Evolutionary conservation across 2,797 vertebrate genomes (phyloP), one percentile per base, ranked within the genome.

Genomic region (Steatocranus sp.): DNA sequence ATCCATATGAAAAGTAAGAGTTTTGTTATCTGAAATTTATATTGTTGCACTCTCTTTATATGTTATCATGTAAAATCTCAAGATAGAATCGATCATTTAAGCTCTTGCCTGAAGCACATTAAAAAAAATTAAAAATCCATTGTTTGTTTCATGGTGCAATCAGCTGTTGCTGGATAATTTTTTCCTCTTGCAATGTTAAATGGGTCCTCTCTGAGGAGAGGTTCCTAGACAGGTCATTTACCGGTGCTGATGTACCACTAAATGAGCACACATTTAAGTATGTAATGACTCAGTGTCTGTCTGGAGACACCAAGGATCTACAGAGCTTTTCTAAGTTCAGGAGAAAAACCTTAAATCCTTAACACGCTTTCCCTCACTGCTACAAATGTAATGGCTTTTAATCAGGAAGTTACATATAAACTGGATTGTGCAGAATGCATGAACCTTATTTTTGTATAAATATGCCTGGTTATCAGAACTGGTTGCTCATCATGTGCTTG

Each of bases 81-180:
- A 30, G 4, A 50, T 70, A 20, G 23, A 49, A 34, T 38, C 36
- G 11, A n/a, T 49, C 30, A 9, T 68, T 75, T 23, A 68, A 82
- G 46, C 30, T 61, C 36, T 58, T 58, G 17, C 25, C 82, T 18
- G 23, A 56, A 61, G 75, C 61, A 7, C 18, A 63, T 63, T 8
- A 0, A 12, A 63, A 63, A 38, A 63, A 63, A 32, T 0, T 20
- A 5, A 36, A 38, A 20, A 20, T 9, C 12, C 73, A 20, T n/a
- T 34, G 20, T 23, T 77, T 38, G 23, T 36, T 34, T 30, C 46
- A n/a, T 36, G 32, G 6, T 38, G 51, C 61, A 27, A 7, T 61
- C 25, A 27, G 17, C 12, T 50, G n/a, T 54, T 5, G 53, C 38
- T 46, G 66, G 15, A 12, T 25, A n/a, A 4, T 48, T 48, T 18